Conservation (phyloP, 2,113 vertebrate genomes). For the Paramormyrops kingsleyae region DNA sequence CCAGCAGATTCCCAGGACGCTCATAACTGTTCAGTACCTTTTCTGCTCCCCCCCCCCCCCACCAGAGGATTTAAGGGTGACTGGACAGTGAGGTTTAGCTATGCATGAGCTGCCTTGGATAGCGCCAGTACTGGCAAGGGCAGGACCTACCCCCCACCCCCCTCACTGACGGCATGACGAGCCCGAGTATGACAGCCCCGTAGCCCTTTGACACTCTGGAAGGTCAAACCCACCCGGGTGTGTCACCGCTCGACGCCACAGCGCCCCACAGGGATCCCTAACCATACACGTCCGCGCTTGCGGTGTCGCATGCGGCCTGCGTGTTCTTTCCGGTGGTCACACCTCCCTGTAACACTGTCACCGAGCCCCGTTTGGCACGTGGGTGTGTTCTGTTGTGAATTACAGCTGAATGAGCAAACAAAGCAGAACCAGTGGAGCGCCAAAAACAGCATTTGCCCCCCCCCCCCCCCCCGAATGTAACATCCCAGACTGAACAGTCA, state of each 20-base stretch:
- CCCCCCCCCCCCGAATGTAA: neutral
- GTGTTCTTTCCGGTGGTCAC: neutral
- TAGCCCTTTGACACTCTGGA: neutral
- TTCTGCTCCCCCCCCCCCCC: neutral
- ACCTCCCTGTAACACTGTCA: neutral
- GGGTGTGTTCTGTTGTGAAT: neutral
- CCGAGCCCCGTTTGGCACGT: neutral
- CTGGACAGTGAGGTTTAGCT: constrained; percentile 4
- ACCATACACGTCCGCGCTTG: neutral
- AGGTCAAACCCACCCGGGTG: neutral
- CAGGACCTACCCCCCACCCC: neutral
- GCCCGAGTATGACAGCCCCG: neutral
- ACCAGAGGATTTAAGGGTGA: neutral
- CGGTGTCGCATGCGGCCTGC: neutral
- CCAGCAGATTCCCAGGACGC: neutral
- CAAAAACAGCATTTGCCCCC: neutral
- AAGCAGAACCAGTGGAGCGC: neutral
- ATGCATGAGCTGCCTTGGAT: neutral
- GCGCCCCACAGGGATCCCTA: neutral
- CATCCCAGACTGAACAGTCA: neutral
- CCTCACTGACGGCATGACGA: neutral
- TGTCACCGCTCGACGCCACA: neutral
- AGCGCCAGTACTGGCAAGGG: neutral
- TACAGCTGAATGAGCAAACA: neutral
- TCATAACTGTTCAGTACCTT: neutral